These are phyloP conservation scores for Naja naja DNA, from an alignment of 2,113 vertebrate species.

Conservation along the genomic window DNA sequence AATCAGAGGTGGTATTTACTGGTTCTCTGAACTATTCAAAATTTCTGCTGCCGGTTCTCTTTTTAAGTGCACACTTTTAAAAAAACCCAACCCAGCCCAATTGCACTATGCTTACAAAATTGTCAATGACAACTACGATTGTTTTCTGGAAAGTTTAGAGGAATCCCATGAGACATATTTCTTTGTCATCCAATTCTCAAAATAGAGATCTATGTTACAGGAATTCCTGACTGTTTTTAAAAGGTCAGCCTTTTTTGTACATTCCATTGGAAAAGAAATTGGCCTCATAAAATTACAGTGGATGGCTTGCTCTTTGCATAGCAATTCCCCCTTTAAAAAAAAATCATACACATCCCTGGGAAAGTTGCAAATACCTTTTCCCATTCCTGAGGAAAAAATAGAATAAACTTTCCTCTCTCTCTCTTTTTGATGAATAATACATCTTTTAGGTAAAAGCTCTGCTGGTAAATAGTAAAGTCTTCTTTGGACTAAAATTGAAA, in stretches of 20 bases:
- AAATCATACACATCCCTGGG: not conserved
- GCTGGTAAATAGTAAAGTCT: not conserved
- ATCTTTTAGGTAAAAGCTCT: not conserved
- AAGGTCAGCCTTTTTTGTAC: not conserved
- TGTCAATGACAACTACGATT: fast-evolving
- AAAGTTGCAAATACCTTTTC: not conserved
- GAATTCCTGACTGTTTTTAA: not conserved
- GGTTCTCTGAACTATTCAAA: no score
- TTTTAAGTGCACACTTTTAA: not conserved
- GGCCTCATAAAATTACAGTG: not conserved
- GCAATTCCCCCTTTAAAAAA: not conserved
- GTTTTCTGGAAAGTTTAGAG: not conserved
- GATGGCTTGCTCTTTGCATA: not conserved
- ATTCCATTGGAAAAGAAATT: not conserved
- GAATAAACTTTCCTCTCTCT: not conserved
- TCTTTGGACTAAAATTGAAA: not conserved
- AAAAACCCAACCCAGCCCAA: not conserved
- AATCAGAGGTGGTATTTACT: no score
- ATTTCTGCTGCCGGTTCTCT: no score
- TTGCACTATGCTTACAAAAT: not conserved
- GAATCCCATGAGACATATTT: not conserved
- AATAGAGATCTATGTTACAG: not conserved
- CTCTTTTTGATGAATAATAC: not conserved
- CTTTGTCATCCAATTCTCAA: not conserved
- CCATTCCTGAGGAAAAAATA: not conserved